phyloP scores from a whole-genome alignment of 2,888 invertebrate genomes.

The Pterobdella sp. region DNA sequence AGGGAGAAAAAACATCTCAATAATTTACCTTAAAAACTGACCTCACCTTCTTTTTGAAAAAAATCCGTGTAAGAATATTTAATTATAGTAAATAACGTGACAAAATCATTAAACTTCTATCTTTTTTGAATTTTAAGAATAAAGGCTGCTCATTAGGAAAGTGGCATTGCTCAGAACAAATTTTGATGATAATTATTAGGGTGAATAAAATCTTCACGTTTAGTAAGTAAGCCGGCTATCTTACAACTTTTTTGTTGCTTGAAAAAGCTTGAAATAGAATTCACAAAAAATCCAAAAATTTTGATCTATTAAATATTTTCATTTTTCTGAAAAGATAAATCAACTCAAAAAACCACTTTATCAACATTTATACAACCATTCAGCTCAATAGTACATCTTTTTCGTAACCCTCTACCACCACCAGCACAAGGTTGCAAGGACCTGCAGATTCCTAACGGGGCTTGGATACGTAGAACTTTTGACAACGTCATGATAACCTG shows the following conservation, averaged over 20 bases:
- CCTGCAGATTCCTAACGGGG: slow-evolving; percentile 22
- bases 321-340: no score
- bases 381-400: neutral
- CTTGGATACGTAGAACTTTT: slow-evolving; percentile 14
- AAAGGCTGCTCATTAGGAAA: neutral
- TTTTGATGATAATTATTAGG: neutral
- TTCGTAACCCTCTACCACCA: neutral
- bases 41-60: neutral
- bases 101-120: no score
- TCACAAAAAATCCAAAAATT: neutral
- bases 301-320: neutral
- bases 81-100: no score
- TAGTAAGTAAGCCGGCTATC: neutral
- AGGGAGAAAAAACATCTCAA: no score
- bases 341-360: no score
- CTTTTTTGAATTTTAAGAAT: neutral
- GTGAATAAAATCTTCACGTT: neutral
- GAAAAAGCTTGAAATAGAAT: neutral
- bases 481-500: slow-evolving; percentile 30
- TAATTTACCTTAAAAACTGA: neutral
- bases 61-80: no score
- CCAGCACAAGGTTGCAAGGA: slow-evolving; percentile 30
- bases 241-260: neutral
- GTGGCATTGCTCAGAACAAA: neutral
- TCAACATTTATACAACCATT: neutral